phyloP scores from a whole-genome alignment of 2,888 invertebrate species.

The Hipparchia semele region DNA sequence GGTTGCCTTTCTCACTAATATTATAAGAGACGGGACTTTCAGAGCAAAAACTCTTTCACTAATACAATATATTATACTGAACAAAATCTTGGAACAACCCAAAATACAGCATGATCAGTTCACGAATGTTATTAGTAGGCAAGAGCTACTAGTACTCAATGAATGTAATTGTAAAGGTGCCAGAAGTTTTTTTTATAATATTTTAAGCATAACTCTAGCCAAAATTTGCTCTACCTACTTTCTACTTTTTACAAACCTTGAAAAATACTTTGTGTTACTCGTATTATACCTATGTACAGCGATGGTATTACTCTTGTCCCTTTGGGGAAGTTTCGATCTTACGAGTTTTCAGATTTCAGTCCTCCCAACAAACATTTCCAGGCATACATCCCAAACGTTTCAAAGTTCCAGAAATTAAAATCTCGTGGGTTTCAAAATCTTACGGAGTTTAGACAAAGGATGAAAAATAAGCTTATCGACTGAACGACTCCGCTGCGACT shows the following conservation, averaged over 20 bases:
- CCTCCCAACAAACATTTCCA: background rate
- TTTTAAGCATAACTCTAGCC: background rate
- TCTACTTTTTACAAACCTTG: background rate
- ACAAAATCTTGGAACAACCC: no score
- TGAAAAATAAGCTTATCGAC: background rate
- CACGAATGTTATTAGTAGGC: no score
- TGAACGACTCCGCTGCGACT: background rate
- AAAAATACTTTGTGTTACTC: background rate
- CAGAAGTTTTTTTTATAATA: no score
- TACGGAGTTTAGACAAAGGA: background rate
- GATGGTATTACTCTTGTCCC: background rate
- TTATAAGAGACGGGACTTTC: no score
- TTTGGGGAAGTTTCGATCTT: background rate
- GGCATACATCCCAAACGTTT: background rate
- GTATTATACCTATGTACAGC: background rate
- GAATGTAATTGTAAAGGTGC: no score
- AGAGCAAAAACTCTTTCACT: no score
- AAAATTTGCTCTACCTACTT: background rate
- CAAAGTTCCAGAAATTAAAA: background rate
- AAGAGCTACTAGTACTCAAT: no score
- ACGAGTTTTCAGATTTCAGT: background rate
- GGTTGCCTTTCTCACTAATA: background rate
- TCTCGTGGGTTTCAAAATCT: background rate
- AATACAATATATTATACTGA: no score
- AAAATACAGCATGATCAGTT: no score